A percentile compares a stretch with the other conserved stretches of the same genome.
phyloP scores from a whole-genome alignment of 2,888 invertebrate genomes.

The Acanthosepion pharaonis region DNA sequence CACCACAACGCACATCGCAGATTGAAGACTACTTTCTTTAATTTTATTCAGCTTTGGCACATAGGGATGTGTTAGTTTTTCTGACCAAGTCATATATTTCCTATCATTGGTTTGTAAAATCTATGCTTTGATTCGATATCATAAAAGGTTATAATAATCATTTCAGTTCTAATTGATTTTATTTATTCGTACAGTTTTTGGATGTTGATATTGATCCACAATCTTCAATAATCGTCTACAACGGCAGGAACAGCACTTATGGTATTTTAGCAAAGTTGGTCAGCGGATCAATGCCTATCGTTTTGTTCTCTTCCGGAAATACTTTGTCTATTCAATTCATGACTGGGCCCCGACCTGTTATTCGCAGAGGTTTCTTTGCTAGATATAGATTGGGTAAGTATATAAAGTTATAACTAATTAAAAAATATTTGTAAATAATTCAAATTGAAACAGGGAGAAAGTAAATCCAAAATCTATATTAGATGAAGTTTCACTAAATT shows the following conservation, averaged over 20 bases:
- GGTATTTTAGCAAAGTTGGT: neutral
- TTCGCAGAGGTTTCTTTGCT: neutral
- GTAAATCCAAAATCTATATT: too few species aligned
- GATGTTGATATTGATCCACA: neutral
- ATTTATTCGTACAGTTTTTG: neutral
- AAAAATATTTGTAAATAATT: too few species aligned
- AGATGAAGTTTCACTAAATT: too few species aligned
- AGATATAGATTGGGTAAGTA: neutral
- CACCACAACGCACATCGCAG: too few species aligned
- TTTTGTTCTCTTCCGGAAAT: neutral
- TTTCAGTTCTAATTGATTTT: neutral
- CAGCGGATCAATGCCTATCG: neutral
- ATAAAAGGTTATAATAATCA: too few species aligned
- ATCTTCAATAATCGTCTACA: neutral
- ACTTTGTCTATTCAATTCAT: neutral
- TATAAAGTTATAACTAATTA: neutral
- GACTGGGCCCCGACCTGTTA: neutral
- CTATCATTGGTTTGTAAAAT: too few species aligned
- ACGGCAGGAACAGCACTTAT: neutral
- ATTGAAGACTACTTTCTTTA: too few species aligned
- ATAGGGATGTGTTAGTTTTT: too few species aligned
- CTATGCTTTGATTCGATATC: too few species aligned
- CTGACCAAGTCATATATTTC: too few species aligned
- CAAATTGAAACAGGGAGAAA: too few species aligned
- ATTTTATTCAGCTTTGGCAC: too few species aligned